phyloP scores from a whole-genome alignment of 2,888 invertebrate species.

The Epicampocera succincta region DNA sequence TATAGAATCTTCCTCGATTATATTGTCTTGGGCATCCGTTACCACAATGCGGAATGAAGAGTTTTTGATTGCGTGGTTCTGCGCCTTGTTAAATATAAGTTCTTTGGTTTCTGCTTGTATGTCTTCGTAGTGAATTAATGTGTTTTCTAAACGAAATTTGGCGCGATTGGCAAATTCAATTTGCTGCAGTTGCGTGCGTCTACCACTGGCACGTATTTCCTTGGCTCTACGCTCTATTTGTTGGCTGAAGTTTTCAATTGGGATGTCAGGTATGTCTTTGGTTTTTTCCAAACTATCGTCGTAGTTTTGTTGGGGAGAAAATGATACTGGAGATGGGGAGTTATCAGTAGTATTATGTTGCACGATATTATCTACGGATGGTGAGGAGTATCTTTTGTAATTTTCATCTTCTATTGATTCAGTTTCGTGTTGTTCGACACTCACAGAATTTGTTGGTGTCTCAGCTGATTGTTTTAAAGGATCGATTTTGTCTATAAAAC shows the following conservation, averaged over 20 bases:
- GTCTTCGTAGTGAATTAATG: conserved; percentile 50
- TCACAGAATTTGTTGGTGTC: conserved; percentile 19
- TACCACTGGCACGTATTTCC: conserved; percentile 72
- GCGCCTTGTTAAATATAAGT: conserved; percentile 22
- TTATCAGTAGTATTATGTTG: neutral
- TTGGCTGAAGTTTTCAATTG: conserved; percentile 78
- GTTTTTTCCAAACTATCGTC: conserved; percentile 73
- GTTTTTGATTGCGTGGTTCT: conserved; percentile 35
- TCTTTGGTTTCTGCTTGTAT: conserved; percentile 55
- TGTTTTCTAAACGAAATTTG: conserved; percentile 66
- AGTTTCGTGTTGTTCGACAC: neutral
- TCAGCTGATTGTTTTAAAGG: neutral
- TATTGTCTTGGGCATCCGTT: conserved; percentile 80
- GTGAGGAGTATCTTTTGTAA: neutral
- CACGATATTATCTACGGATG: neutral
- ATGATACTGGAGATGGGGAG: conserved; percentile 1
- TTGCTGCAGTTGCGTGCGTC: conserved; percentile 60
- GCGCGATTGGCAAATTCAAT: conserved; percentile 66
- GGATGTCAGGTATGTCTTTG: conserved; percentile 78
- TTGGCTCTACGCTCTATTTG: conserved; percentile 78
- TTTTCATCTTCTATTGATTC: neutral
- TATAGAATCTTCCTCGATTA: conserved; percentile 80
- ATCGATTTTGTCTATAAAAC: conserved; percentile 5
- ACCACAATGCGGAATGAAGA: conserved; percentile 79
- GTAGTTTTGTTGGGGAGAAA: conserved; percentile 33